Base-by-base conservation (phyloP, 1,140 invertebrate species). In the Proctacanthus coquilletti region DNA sequence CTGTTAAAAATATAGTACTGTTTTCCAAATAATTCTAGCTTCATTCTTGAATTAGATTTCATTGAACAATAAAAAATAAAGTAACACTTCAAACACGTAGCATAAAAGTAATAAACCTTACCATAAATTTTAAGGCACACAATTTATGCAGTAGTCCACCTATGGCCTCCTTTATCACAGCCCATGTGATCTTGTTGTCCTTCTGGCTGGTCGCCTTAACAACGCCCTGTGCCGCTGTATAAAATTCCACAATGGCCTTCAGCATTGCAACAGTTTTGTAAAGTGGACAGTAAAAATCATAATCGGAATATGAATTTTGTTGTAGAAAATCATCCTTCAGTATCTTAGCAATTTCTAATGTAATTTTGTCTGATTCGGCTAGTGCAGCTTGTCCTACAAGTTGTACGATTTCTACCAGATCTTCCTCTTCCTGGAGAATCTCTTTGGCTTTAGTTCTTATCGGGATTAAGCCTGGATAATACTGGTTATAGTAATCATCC, bases 371-470 rank as follows among this genome's bases (percentile, higher is more conserved):
- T 3, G 31, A 9, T 34, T 56, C 54, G 18, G 49, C 52, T 1
- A 88, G 57, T 2, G 84, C 84, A 3, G 74, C 75, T 61, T 84
- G 86, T 44, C 85, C 85, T 38, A 89, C 83, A n/a, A 88, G 60
- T 50, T 87, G 82, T 18, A 89, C 82, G 51, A 89, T 85, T 70
- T 89, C 84, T 19, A 80, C 79, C 43, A 88, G 60, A 61, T 88
- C 85, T 57, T 88, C 82, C 61, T 89, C 84, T 57, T 86, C 81
- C 60, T 88, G 81, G 14, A 86, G 55, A 43, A 83, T 76, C 50
- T 80, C 71, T 45, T 77, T 75, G 32, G 75, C 70, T 45, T 63
- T 65, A 2, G 65, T 63, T 14, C 73, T 56, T 14, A 71, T 44
- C 3, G 75, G 64, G 1, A 80, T 70, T 62, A 89, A 88, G 4